Base-by-base conservation (phyloP, 2,113 vertebrate genomes). In the Notothenia coriiceps region DNA sequence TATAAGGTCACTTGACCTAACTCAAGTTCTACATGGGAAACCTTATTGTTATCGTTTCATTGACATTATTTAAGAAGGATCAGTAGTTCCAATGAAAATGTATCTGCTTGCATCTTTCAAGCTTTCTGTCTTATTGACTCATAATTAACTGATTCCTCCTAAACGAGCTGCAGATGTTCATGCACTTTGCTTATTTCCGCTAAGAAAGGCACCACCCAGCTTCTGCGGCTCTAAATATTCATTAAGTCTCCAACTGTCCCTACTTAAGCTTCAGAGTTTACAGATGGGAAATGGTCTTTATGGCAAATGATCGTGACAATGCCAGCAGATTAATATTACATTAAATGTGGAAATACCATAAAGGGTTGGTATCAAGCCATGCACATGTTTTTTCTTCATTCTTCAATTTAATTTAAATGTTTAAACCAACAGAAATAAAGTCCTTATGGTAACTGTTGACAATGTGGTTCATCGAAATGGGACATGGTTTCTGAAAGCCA, bases 201-300 rank as follows among this genome's bases (percentile, higher is more conserved):
- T 68, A 29, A 63, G 56, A n/a, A 56, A 47, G 50, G 44, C 55
- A 29, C 43, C 61, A 40, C 43, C 60, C 49, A 44, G 29, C 44
- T 5, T 74, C 52, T 76, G 73, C 64, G 55, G 59, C 59, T 60
- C 47, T 54, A 55, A 75, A 82, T 33, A 75, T 52, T 75, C 50
- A 71, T 67, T 59, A 62, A 66, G 33, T 79, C 59, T 33, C 62
- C 63, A 68, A 20, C 11, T 70, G 75, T 40, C 18, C 51, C 40
- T 18, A 50, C 56, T 70, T 46, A 60, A 22, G 46, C 60, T 62
- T 57, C 11, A 47, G 54, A 56, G 40, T 60, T 15, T 80, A n/a
- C 75, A 55, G 61, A 67, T 64, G 52, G 20, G n/a, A 22, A 6
- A 55, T 4, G 0, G 18, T 22, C 14, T 18, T 56, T 44, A 46